Conservation (phyloP, 1,140 invertebrate species). For the Leptinotarsa undecemlineata region DNA sequence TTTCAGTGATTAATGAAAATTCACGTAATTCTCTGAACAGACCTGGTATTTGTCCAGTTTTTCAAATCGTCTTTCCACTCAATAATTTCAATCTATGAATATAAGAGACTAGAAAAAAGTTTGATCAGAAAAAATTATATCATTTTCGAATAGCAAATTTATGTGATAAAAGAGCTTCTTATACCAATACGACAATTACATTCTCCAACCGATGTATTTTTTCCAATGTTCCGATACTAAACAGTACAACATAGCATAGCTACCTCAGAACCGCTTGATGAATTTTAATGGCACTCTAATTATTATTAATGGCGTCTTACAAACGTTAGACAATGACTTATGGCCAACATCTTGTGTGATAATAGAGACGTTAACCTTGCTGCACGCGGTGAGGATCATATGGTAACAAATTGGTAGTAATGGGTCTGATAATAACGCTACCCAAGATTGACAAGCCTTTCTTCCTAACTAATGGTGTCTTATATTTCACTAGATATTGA, state of each 20-base stretch:
- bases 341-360: conserved; percentile 7
- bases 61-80: too few species aligned
- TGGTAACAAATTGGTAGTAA: conserved; percentile 19
- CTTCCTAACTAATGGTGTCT: background rate
- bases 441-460: conserved; percentile 20
- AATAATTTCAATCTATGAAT: too few species aligned
- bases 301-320: conserved; percentile 1
- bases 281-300: background rate
- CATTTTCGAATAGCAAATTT: too few species aligned
- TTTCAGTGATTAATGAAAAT: too few species aligned
- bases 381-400: background rate
- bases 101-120: too few species aligned
- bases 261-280: background rate
- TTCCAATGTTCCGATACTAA: too few species aligned
- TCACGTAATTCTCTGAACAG: too few species aligned
- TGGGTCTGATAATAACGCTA: conserved; percentile 21
- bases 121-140: too few species aligned
- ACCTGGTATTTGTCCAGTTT: too few species aligned
- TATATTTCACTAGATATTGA: conserved; percentile 3
- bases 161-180: too few species aligned
- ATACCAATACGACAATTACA: too few species aligned
- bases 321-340: conserved; percentile 18
- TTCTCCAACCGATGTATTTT: too few species aligned
- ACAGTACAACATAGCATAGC: background rate
- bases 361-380: conserved; percentile 19